phyloP scores from a whole-genome alignment of 1,140 invertebrate species.

The Tenebrio molitor region DNA sequence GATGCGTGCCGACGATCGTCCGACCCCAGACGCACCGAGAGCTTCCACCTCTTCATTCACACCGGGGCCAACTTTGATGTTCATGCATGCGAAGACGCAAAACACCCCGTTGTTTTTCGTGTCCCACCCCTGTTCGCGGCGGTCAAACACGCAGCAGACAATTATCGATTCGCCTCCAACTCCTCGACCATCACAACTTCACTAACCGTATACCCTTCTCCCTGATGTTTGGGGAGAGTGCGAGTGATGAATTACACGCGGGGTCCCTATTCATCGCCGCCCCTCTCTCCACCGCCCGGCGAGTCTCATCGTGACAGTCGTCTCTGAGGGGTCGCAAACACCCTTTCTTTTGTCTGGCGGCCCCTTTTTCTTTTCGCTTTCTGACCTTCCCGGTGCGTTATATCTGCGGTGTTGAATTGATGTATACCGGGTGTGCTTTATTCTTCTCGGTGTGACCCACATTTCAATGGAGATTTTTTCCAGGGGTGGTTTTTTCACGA shows the following conservation, averaged over 20 bases:
- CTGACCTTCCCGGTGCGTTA: conserved; percentile 23
- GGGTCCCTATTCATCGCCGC: conserved; percentile 24
- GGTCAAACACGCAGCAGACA: conserved; percentile 2
- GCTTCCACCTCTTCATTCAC: conserved; percentile 28
- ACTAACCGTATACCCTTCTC: conserved; percentile 13
- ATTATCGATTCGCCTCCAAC: conserved; percentile 34
- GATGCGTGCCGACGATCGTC: not conserved
- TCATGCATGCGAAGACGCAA: too few species aligned
- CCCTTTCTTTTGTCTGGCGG: conserved; percentile 27
- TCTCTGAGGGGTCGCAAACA: conserved; percentile 32
- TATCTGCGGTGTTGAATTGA: conserved; percentile 32
- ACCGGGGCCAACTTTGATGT: not conserved
- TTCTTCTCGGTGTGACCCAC: conserved; percentile 7
- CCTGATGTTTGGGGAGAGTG: not conserved
- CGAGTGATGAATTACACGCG: conserved; percentile 24
- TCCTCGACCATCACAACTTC: conserved; percentile 35
- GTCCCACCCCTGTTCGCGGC: not conserved
- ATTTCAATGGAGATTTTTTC: conserved; percentile 8
- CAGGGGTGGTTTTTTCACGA: too few species aligned
- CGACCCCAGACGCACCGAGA: conserved; percentile 1
- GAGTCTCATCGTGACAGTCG: conserved; percentile 33
- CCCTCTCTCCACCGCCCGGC: too few species aligned
- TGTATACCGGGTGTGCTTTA: conserved; percentile 12
- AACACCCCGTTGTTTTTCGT: too few species aligned
- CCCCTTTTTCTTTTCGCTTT: conserved; percentile 19